Percentiles rank a stretch among this genome's conserved stretches.
Conservation (phyloP, 2,797 vertebrate genomes). For the Nyctibius grandis region DNA sequence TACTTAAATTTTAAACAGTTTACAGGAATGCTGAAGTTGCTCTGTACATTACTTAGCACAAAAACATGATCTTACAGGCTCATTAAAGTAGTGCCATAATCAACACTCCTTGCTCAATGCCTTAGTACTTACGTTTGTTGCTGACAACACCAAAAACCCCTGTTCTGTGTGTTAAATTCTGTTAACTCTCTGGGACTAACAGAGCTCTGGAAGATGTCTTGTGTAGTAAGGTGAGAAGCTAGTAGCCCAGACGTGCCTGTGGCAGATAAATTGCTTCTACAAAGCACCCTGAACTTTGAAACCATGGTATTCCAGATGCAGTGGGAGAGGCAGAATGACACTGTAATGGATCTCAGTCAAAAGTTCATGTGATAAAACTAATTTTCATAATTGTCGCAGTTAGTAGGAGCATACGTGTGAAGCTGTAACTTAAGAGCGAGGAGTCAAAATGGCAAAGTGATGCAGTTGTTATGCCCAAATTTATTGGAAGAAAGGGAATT, state of each 20-base stretch:
- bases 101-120: not conserved
- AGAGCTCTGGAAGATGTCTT: not conserved
- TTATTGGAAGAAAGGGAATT: constrained; percentile 12
- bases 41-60: not conserved
- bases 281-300: constrained; percentile 50
- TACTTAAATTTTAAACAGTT: not conserved
- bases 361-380: constrained; percentile 34
- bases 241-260: not conserved
- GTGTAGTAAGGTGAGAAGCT: not conserved
- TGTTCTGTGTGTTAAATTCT: not conserved
- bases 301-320: constrained; percentile 24
- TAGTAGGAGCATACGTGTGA: not conserved
- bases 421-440: not conserved
- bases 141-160: not conserved
- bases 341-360: constrained; percentile 54
- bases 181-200: not conserved
- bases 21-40: not conserved
- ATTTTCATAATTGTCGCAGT: constrained; percentile 36
- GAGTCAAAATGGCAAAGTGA: not conserved
- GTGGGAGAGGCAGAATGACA: not conserved
- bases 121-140: not conserved
- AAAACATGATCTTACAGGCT: not conserved
- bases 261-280: constrained; percentile 13
- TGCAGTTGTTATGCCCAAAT: not conserved
- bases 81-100: not conserved